phyloP scores from a whole-genome alignment of 2,888 invertebrate species.

The Amphipyra tragopoginis region DNA sequence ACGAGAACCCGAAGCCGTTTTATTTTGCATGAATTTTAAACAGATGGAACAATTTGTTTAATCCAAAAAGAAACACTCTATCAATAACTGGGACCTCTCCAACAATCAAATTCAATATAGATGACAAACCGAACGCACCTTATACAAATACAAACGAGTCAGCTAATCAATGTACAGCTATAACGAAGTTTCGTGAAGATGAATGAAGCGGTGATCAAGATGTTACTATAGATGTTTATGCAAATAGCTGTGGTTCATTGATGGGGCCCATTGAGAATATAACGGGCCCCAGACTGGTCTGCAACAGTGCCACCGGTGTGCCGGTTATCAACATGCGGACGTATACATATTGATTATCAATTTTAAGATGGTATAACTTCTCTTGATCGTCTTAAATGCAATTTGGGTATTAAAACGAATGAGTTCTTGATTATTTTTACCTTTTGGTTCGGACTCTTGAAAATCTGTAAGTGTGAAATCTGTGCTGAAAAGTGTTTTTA shows the following conservation, averaged over 20 bases:
- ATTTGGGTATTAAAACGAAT: slow-evolving; percentile 11
- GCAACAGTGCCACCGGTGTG: slow-evolving; percentile 53
- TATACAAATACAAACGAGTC: slow-evolving; percentile 40
- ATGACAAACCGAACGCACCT: slow-evolving; percentile 16
- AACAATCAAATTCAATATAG: slow-evolving; percentile 20
- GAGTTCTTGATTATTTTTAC: not conserved
- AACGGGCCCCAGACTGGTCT: slow-evolving; percentile 68
- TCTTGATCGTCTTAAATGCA: slow-evolving; percentile 33
- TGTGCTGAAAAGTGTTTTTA: too few relatives aligned
- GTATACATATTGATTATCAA: slow-evolving; percentile 48
- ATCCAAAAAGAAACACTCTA: slow-evolving; percentile 27
- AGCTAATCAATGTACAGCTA: slow-evolving; percentile 56
- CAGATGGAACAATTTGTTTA: not conserved
- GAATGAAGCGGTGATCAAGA: slow-evolving; percentile 61
- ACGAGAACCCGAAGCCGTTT: not conserved
- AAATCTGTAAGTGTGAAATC: not conserved
- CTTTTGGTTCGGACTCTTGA: not conserved
- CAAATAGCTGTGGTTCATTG: slow-evolving; percentile 75
- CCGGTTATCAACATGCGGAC: slow-evolving; percentile 38
- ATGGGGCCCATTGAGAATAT: slow-evolving; percentile 74
- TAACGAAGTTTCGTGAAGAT: slow-evolving; percentile 57
- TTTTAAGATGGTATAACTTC: slow-evolving; percentile 38
- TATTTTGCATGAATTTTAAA: slow-evolving; percentile 10
- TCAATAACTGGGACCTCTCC: slow-evolving; percentile 20
- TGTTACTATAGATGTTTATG: slow-evolving; percentile 75